Percentiles rank a stretch among this genome's conserved stretches.
phyloP scores from a whole-genome alignment of 2,888 invertebrate genomes.

The Geophilus truncorum region DNA sequence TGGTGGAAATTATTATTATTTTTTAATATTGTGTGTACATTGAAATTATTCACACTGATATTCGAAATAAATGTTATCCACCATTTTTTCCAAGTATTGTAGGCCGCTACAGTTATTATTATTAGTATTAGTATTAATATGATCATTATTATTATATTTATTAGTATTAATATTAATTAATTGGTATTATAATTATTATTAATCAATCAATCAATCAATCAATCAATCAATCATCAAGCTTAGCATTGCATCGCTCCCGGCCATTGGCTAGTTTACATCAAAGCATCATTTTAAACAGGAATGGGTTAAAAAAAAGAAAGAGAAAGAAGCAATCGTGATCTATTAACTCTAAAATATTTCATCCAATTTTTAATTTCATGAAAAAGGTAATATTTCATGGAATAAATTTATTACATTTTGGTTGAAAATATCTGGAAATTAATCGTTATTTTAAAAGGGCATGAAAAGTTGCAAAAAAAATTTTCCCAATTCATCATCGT shows the following conservation, averaged over 20 bases:
- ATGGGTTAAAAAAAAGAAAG: not conserved
- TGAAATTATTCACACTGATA: not conserved
- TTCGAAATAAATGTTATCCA: not conserved
- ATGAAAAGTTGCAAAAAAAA: not conserved
- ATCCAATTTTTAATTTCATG: not conserved
- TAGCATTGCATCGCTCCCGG: not conserved
- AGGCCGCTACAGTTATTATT: not conserved
- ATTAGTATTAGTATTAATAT: not conserved
- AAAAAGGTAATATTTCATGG: not conserved
- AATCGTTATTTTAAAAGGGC: not conserved
- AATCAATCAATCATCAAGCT: not conserved
- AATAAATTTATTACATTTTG: not conserved
- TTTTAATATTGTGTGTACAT: not conserved
- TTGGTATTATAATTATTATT: not conserved
- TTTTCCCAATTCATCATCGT: not conserved
- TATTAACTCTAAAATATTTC: not conserved
- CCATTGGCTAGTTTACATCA: not conserved
- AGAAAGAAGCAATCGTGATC: no score
- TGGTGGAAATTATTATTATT: not conserved
- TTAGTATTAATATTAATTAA: not conserved
- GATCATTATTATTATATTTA: not conserved
- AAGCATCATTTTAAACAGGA: not conserved
- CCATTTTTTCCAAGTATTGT: not conserved
- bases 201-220: not conserved
- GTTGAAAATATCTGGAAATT: not conserved